Base-by-base conservation (phyloP, 1,140 invertebrate genomes). In the Achatina immaculata region DNA sequence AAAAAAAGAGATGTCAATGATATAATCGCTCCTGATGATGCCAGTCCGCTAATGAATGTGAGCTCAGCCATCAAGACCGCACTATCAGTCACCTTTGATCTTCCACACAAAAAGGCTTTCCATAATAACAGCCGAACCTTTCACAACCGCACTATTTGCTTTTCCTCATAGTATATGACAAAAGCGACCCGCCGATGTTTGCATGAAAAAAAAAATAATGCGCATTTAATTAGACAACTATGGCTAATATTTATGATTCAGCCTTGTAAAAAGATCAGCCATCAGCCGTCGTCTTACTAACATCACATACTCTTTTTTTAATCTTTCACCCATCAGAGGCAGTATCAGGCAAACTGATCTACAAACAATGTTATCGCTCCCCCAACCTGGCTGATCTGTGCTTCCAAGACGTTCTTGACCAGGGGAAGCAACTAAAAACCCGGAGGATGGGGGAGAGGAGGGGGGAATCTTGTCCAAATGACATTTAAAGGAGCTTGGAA, bases 191-290 rank as follows among this genome's bases (percentile, higher is more conserved):
- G 31, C 58, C 31, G 6, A 6, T 31, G 58, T 62, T 62, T 62
- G 31, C 58, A 6, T 34, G 31, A 28, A 62, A 62, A 28, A 28
- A 62, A 62, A 28, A 62, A 62, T 34, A 55, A 62, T 62, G n/a
- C n/a, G 58, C 28, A 62, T 62, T 62, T 62, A 62, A 62, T 62
- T 62, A 62, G 58, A 34, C 58, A n/a, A 62, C 58, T 31, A 62
- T n/a, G n/a, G 28, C 58, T 31, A 62, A 62, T 31, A 62, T 62
- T 62, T 21, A 62, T 62, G 58, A 62, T 31, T 28, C 31, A 62
- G 31, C 31, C 58, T 62, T 28, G 9, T 9, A 62, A 62, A 62
- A 28, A 31, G 58, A 62, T 62, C 58, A 62, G 9, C 58, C 31
- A 62, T 62, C 28, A 62, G 16, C 58, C 58, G 28, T 62, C 21